Conservation (phyloP, 2,113 vertebrate genomes). For the Calonectris borealis region DNA sequence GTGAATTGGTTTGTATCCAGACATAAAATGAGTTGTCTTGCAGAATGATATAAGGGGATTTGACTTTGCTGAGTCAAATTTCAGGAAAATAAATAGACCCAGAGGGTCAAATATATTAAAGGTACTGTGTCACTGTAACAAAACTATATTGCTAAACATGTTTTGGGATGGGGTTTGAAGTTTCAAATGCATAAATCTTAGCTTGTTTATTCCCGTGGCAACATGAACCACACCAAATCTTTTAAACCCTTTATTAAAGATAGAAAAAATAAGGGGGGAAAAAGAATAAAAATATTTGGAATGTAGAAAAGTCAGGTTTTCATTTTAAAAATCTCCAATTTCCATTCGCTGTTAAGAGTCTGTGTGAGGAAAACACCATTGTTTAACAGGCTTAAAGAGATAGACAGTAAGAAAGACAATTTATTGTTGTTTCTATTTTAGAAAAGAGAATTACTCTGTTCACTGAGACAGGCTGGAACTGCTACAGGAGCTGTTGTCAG, state of each 20-base stretch:
- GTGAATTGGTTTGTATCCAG: background rate
- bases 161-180: background rate
- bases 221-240: background rate
- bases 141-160: background rate
- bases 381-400: background rate
- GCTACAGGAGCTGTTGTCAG: background rate
- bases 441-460: background rate
- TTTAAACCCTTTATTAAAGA: background rate
- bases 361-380: background rate
- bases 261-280: background rate
- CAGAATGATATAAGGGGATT: slow-evolving; percentile 2
- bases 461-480: background rate
- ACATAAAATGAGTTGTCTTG: slow-evolving; percentile 10
- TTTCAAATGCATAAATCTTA: background rate
- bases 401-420: background rate
- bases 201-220: background rate
- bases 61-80: slow-evolving; percentile 28
- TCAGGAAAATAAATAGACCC: background rate
- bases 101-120: background rate
- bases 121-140: background rate
- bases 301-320: background rate
- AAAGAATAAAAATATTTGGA: background rate
- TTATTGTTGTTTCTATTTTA: background rate
- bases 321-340: background rate
- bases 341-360: background rate